Percentiles rank a stretch among this genome's conserved stretches.
Evolutionary conservation across 2,113 vertebrate species (phyloP).

Genomic region (Thamnophis sirtalis): DNA sequence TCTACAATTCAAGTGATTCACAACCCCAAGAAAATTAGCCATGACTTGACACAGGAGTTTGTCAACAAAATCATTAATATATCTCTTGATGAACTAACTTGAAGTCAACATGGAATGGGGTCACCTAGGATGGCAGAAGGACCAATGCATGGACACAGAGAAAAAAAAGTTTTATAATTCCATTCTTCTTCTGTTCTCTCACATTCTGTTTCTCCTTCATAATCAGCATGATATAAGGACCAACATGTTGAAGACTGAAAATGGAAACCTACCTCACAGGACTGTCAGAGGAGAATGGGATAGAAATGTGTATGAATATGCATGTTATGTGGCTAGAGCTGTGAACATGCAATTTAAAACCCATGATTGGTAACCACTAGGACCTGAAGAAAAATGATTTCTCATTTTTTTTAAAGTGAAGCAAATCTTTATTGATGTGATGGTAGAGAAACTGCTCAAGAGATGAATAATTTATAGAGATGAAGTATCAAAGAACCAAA

Average conservation of each 20-base stretch:
- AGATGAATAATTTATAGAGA: constrained; percentile 50
- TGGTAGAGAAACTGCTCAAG: constrained; percentile 37
- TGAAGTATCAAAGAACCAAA: constrained; percentile 38
- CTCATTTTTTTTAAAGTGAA: constrained; percentile 33
- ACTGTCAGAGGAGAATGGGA: background rate
- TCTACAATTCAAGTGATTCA: constrained; percentile 4
- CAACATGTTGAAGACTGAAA: background rate
- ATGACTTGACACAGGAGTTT: background rate
- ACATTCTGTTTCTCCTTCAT: background rate
- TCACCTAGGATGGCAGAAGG: background rate
- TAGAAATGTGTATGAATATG: constrained; percentile 7
- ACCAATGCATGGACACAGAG: background rate
- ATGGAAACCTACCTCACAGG: background rate
- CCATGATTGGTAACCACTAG: background rate
- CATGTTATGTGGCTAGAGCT: background rate
- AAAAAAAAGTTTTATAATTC: background rate
- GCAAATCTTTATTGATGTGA: constrained; percentile 40
- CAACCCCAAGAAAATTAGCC: background rate
- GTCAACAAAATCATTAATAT: constrained; percentile 17
- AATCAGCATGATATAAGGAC: too few species aligned
- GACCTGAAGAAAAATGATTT: constrained; percentile 36
- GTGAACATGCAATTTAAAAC: constrained; percentile 1
- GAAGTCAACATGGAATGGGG: background rate
- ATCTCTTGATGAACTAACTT: background rate
- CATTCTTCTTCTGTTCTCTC: background rate